Evolutionary conservation across 2,113 vertebrate species (phyloP), one percentile per base, ranked within the genome.

Genomic region (Rhineura floridana): DNA sequence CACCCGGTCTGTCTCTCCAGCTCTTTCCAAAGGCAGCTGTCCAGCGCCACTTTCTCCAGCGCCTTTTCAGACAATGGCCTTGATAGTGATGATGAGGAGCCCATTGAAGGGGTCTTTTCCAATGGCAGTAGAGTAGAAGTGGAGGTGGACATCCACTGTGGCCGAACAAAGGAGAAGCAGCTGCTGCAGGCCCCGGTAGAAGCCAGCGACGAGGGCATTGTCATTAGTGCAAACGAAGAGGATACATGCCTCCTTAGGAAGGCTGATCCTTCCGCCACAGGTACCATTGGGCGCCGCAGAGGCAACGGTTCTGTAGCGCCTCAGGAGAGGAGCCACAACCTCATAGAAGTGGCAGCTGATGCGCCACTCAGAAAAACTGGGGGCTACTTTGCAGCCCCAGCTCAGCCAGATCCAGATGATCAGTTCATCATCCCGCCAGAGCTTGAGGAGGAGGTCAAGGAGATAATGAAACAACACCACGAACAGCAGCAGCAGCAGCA

Each of bases 361-460:
- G 98, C 98, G 0, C 99, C 99, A 0, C 98, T 98, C 3, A 97
- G 98, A 80, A 99, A 98, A 94, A 95, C 97, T 0, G 98, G 99
- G 0, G 99, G 98, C 23, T 99, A 99, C 94, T 99, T 99, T 62
- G 98, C 98, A 1, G 99, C 99, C 39, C 98, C 99, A 0, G 98
- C 99, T 0, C 98, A 99, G 87, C 99, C 98, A 0, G 99, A 99
- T 92, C 99, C 99, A 0, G 98, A 99, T 0, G 99, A 99, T 91
- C 98, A 99, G 96, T 99, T 99, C 87, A 99, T 99, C 95, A 98
- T 99, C 88, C 99, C 99, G 0, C 99, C 99, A 0, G 99, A 99
- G 95, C 98, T 99, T 55, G 99, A 99, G 91, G 99, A 99, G 93
- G 99, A 99, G 89, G 99, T 99, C 78, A 99, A 98, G 93, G 98